Evolutionary conservation across 1,140 invertebrate genomes (phyloP).

Genomic region (Zaprionus kolodkinae): DNA sequence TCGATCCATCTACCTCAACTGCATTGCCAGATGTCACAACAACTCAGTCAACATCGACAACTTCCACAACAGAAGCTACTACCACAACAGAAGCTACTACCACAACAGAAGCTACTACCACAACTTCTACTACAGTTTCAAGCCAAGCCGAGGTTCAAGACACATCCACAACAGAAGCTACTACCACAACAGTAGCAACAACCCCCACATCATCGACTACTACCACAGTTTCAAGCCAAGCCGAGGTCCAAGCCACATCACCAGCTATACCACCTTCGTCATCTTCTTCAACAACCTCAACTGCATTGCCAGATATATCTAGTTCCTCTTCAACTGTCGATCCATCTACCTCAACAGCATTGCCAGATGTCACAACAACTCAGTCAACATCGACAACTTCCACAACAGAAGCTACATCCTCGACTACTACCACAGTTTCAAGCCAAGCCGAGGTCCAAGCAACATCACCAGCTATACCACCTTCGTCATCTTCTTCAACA

Average conservation of each 20-base stretch:
- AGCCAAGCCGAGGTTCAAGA: too few relatives aligned
- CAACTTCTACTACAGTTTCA: too few relatives aligned
- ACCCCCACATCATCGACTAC: too few relatives aligned
- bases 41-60: neutral
- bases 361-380: too few relatives aligned
- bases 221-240: too few relatives aligned
- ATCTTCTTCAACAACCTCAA: too few relatives aligned
- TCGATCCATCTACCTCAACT: too few relatives aligned
- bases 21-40: too few relatives aligned
- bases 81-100: neutral
- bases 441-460: neutral
- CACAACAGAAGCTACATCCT: neutral
- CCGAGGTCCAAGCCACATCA: neutral
- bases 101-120: neutral
- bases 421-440: slow-evolving; percentile 4
- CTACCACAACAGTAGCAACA: neutral
- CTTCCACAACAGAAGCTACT: neutral
- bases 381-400: neutral
- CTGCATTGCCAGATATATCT: too few relatives aligned
- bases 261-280: neutral
- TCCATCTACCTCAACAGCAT: too few relatives aligned
- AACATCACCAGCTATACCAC: neutral
- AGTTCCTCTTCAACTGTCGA: too few relatives aligned
- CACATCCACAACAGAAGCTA: too few relatives aligned
- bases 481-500: neutral